Evolutionary conservation across 1,140 invertebrate species (phyloP).

Genomic region (Drosophila quadrilineata): DNA sequence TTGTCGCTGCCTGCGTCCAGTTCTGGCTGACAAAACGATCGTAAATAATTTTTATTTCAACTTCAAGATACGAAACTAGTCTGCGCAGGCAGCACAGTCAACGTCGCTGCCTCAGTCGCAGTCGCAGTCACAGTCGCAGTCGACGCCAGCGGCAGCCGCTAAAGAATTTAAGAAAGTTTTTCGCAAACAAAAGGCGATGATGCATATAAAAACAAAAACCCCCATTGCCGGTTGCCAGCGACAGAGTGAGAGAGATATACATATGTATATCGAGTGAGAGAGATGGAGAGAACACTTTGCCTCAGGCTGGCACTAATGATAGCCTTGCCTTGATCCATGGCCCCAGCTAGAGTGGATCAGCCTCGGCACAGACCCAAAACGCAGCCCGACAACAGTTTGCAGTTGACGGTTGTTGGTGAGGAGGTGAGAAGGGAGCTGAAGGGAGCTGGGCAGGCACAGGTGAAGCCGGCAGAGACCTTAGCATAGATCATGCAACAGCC

Average conservation of each 20-base stretch:
- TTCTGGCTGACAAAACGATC: conserved; percentile 76
- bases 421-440: not conserved
- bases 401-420: too few relatives aligned
- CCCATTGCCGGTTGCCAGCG: conserved; percentile 4
- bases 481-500: conserved; percentile 64
- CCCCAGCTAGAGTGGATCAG: conserved; percentile 31
- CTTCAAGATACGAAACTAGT: conserved; percentile 75
- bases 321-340: conserved; percentile 53
- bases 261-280: not conserved
- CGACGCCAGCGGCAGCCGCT: conserved; percentile 17
- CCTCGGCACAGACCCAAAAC: not conserved
- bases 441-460: conserved; percentile 33
- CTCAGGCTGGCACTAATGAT: conserved; percentile 63
- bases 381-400: not conserved
- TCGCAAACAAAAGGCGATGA: conserved; percentile 70
- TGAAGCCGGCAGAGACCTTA: conserved; percentile 47
- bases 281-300: conserved; percentile 20
- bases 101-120: conserved; percentile 5
- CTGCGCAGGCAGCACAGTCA: conserved; percentile 44
- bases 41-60: conserved; percentile 80
- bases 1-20: conserved; percentile 41
- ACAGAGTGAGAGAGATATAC: not conserved
- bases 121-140: not conserved
- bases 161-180: conserved; percentile 77
- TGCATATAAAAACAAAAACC: conserved; percentile 47